These are phyloP conservation scores for Eupithecia tripunctaria DNA, from an alignment of 2,888 invertebrate genomes.

Conservation along the genomic window DNA sequence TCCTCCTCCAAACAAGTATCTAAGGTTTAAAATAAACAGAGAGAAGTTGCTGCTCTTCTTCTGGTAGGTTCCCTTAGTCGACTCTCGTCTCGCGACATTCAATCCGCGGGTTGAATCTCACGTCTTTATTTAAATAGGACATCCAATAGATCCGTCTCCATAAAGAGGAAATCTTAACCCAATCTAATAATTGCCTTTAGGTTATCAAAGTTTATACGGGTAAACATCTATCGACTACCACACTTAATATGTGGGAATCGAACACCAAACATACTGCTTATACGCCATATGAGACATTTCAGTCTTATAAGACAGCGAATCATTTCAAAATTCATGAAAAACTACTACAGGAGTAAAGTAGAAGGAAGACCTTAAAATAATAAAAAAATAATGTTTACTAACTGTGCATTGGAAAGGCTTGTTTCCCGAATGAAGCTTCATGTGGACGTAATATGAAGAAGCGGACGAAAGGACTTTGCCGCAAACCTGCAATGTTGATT, in stretches of 20 bases:
- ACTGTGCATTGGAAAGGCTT: constrained; percentile 92
- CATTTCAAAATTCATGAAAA: not conserved
- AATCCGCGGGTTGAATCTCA: no score
- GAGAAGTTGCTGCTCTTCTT: not conserved
- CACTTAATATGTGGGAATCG: not conserved
- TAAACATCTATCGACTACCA: no score
- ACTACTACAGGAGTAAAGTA: not conserved
- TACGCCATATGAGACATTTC: not conserved
- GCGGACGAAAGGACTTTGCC: constrained; percentile 91
- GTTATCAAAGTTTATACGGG: no score
- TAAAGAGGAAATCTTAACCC: not conserved
- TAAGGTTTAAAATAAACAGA: not conserved
- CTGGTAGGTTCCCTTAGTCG: no score
- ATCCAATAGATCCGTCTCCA: not conserved
- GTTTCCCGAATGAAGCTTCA: constrained; percentile 92
- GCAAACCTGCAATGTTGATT: constrained; percentile 81
- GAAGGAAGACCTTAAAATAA: not conserved
- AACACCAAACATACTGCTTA: not conserved
- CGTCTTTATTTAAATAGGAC: no score
- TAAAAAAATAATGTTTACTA: constrained; percentile 53
- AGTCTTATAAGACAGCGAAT: not conserved
- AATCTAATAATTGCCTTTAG: not conserved
- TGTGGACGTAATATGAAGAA: constrained; percentile 92
- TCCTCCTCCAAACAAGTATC: no score
- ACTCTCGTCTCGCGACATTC: not conserved